Conservation (phyloP, 2,797 vertebrate genomes). For the Argya squamiceps region DNA sequence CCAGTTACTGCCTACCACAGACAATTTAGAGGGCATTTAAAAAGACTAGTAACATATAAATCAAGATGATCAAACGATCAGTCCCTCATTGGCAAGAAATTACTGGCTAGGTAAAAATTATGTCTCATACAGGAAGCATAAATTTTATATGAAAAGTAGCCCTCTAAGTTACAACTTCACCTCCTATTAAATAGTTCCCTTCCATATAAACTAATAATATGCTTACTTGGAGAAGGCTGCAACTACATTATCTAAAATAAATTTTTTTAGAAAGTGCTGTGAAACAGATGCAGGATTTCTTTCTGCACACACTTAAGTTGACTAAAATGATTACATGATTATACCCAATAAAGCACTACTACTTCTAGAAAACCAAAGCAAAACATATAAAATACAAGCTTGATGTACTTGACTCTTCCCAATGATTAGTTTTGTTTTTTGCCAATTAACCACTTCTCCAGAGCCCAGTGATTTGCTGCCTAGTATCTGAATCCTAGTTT, state of each 20-base stretch:
- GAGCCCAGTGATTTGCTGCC: not conserved
- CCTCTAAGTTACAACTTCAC: not conserved
- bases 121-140: not conserved
- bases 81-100: not conserved
- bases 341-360: not conserved
- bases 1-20: not conserved
- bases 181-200: slow-evolving; percentile 12
- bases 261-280: not conserved
- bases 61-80: not conserved
- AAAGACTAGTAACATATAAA: not conserved
- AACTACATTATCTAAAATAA: not conserved
- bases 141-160: not conserved
- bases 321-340: not conserved
- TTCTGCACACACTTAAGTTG: not conserved
- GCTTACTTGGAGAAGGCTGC: not conserved
- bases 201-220: not conserved
- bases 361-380: not conserved
- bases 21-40: not conserved
- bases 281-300: slow-evolving; percentile 1
- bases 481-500: not conserved
- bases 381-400: not conserved
- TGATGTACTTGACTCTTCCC: not conserved
- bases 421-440: not conserved
- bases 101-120: not conserved
- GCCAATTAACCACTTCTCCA: not conserved